Conservation (phyloP, 2,113 vertebrate genomes). For the Caranx melampygus region DNA sequence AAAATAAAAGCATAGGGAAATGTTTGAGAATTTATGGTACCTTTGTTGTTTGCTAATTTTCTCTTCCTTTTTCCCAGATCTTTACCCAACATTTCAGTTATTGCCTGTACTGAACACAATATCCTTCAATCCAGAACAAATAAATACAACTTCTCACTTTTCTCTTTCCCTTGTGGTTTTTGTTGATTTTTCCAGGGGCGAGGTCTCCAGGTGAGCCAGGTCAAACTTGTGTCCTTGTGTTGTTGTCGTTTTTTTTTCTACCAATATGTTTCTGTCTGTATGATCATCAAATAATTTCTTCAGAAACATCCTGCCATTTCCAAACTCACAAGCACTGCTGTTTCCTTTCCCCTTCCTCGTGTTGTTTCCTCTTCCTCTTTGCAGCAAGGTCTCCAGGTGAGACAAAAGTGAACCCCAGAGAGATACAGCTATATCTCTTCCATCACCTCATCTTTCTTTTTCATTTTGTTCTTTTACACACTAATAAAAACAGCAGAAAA, state of each 20-base stretch:
- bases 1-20: neutral
- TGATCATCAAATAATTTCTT: constrained; percentile 30
- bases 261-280: constrained; percentile 17
- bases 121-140: constrained; percentile 10
- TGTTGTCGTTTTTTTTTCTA: constrained; percentile 3
- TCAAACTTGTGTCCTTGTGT: constrained; percentile 45
- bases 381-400: constrained; percentile 82
- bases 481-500: constrained; percentile 51
- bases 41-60: constrained; percentile 18
- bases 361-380: constrained; percentile 54
- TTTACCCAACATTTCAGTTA: constrained; percentile 37
- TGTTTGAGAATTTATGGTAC: constrained; percentile 52
- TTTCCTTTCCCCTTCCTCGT: constrained; percentile 10
- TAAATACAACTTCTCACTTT: constrained; percentile 52
- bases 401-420: constrained; percentile 63
- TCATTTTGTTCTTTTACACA: neutral
- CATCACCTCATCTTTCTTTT: constrained; percentile 15
- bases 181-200: constrained; percentile 62
- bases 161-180: constrained; percentile 64
- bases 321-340: constrained; percentile 15
- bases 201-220: constrained; percentile 83
- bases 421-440: constrained; percentile 54
- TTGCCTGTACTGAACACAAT: constrained; percentile 38
- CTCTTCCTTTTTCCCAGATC: constrained; percentile 30
- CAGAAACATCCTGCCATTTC: constrained; percentile 24